Percentiles rank a stretch among this genome's conserved stretches.
Conservation (phyloP, 2,888 invertebrate species). For the Ornithoptera alexandrae region DNA sequence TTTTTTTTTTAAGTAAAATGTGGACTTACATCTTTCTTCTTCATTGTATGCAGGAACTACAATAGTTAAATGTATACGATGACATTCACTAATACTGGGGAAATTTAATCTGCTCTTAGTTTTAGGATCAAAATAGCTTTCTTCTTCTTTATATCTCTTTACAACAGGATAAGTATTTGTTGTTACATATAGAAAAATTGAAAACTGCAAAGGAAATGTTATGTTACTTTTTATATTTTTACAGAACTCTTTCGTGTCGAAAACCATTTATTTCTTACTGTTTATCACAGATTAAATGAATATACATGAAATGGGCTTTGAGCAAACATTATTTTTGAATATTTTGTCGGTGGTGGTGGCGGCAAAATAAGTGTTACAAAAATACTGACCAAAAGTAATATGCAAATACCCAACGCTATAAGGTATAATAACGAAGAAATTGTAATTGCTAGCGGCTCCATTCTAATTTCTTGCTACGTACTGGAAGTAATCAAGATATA, state of each 20-base stretch:
- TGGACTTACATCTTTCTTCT: slow-evolving; percentile 88
- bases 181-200: slow-evolving; percentile 79
- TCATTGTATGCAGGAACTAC: slow-evolving; percentile 99
- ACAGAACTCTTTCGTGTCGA: neutral
- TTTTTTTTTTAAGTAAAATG: neutral
- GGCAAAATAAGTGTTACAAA: neutral
- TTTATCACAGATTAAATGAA: neutral
- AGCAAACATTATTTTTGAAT: neutral
- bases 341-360: neutral
- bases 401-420: slow-evolving; percentile 1
- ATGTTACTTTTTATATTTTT: neutral
- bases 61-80: slow-evolving; percentile 89
- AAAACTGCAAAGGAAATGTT: slow-evolving; percentile 71
- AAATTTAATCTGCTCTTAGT: slow-evolving; percentile 76
- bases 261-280: neutral
- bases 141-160: slow-evolving; percentile 86
- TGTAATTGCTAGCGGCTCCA: slow-evolving; percentile 17
- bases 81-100: slow-evolving; percentile 85
- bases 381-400: slow-evolving; percentile 20
- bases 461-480: slow-evolving; percentile 2
- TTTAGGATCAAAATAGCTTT: slow-evolving; percentile 84
- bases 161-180: slow-evolving; percentile 85
- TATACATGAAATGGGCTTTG: neutral
- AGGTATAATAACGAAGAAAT: slow-evolving; percentile 14
- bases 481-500: neutral